Evolutionary conservation across 2,113 vertebrate species (phyloP).

Genomic region (Cinclus cinclus): DNA sequence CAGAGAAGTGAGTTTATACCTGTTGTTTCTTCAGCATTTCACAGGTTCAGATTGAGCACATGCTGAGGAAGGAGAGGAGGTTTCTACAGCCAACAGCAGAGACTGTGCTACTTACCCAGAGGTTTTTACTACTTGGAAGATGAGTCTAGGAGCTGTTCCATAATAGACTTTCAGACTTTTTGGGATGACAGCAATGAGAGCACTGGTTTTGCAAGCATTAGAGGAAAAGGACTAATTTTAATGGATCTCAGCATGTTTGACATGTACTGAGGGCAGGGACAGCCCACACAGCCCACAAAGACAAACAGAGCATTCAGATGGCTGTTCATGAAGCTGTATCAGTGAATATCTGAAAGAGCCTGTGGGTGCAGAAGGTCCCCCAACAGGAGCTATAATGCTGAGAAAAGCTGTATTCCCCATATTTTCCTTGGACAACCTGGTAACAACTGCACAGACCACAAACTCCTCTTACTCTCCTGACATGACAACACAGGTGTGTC

Average conservation of each 20-base stretch:
- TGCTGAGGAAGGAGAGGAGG: not conserved
- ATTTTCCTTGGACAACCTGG: not conserved
- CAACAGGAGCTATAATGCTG: not conserved
- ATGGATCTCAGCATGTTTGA: not conserved
- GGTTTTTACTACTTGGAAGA: not conserved
- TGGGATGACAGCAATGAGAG: not conserved
- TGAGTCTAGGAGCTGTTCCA: not conserved
- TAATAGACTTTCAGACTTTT: not conserved
- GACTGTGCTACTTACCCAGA: not conserved
- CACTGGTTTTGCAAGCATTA: not conserved
- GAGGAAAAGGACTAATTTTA: not conserved
- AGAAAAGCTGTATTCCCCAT: not conserved
- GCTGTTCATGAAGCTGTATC: not conserved
- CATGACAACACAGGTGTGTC: not conserved
- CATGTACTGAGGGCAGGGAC: not conserved
- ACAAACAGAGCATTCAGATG: not conserved
- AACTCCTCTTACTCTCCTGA: not conserved
- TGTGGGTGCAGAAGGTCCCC: not conserved
- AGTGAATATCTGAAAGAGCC: not conserved
- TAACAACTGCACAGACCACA: not conserved
- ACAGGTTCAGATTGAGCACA: not conserved
- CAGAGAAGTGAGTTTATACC: not conserved
- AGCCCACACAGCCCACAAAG: not conserved
- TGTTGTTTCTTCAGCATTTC: not conserved
- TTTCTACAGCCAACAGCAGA: not conserved